These are phyloP conservation scores for Andrena dorsata DNA, from an alignment of 2,888 invertebrate genomes.

Conservation along the genomic window DNA sequence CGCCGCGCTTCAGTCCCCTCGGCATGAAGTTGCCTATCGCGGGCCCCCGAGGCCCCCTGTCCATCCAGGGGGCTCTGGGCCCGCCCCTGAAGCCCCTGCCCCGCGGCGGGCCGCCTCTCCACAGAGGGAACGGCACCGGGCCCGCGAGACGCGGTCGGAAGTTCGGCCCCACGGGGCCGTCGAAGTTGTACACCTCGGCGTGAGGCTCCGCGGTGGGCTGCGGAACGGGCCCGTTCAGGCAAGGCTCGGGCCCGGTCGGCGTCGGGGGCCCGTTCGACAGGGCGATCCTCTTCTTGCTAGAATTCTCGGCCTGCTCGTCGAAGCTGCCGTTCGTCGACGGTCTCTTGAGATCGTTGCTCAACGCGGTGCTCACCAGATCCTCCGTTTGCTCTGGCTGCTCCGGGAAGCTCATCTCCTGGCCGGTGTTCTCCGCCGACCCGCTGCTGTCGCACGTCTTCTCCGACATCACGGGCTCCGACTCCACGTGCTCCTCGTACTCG, in stretches of 20 bases:
- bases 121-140: slow-evolving; percentile 80
- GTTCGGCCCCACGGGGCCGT: slow-evolving; percentile 66
- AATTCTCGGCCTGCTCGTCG: slow-evolving; percentile 66
- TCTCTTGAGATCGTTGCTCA: slow-evolving; percentile 73
- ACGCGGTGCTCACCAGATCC: slow-evolving; percentile 75
- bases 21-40: slow-evolving; percentile 75
- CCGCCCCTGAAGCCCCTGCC: slow-evolving; percentile 84
- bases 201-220: slow-evolving; percentile 69
- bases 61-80: slow-evolving; percentile 85
- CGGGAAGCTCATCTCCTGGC: slow-evolving; percentile 48
- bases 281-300: slow-evolving; percentile 68
- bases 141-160: slow-evolving; percentile 73
- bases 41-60: slow-evolving; percentile 78
- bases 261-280: slow-evolving; percentile 75
- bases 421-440: slow-evolving; percentile 43
- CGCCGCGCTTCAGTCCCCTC: slow-evolving; percentile 81
- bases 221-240: slow-evolving; percentile 60
- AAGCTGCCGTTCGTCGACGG: slow-evolving; percentile 74
- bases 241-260: slow-evolving; percentile 36
- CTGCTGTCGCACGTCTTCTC: slow-evolving; percentile 59
- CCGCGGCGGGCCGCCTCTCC: slow-evolving; percentile 84
- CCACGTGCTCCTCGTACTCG: slow-evolving; percentile 66
- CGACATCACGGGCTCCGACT: slow-evolving; percentile 50
- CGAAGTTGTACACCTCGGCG: slow-evolving; percentile 76
- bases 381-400: slow-evolving; percentile 78